Percentiles rank a stretch among this genome's conserved stretches.
Conservation (phyloP, 2,797 vertebrate species). For the Poeciliopsis paucimaculata region DNA sequence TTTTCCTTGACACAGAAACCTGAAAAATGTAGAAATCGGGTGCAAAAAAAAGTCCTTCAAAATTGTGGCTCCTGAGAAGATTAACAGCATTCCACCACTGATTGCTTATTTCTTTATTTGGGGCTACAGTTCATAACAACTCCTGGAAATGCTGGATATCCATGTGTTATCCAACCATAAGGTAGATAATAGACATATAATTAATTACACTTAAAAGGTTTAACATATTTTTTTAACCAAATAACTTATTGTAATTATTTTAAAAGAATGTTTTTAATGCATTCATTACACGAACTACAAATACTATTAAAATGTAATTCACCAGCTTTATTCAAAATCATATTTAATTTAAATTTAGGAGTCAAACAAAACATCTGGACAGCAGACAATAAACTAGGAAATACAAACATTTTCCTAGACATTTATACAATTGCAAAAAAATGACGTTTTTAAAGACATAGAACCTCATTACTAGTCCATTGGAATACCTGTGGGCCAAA, state of each 20-base stretch:
- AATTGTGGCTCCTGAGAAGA: slow-evolving; percentile 14
- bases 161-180: background rate
- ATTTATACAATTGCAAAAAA: background rate
- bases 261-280: background rate
- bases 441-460: slow-evolving; percentile 5
- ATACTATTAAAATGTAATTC: background rate
- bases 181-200: too few relatives aligned
- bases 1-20: background rate
- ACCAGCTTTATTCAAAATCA: slow-evolving; percentile 5
- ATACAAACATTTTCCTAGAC: background rate
- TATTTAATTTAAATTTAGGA: background rate
- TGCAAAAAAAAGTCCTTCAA: background rate
- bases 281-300: background rate
- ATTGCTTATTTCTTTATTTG: slow-evolving; percentile 16
- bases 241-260: background rate
- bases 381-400: background rate
- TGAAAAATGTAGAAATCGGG: background rate
- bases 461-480: slow-evolving; percentile 1
- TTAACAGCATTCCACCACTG: slow-evolving; percentile 21
- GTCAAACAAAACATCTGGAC: background rate
- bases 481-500: slow-evolving; percentile 31
- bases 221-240: background rate
- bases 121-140: slow-evolving; percentile 3
- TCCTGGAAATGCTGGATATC: background rate
- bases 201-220: background rate